Base-by-base conservation (phyloP, 2,113 vertebrate genomes). In the Pholis gunnellus region DNA sequence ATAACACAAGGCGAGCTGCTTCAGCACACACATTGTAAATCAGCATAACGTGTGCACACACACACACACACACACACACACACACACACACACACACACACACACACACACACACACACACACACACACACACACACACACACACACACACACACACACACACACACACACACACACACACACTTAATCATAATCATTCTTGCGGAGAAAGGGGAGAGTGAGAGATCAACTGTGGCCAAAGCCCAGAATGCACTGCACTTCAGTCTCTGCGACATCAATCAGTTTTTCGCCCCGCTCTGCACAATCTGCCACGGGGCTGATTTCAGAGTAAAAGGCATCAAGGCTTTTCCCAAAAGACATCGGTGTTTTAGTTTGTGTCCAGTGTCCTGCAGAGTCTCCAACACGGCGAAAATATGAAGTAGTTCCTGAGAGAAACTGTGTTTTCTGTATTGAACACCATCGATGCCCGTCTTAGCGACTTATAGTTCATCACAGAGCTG, bases 191-290 rank as follows among this genome's bases (percentile, higher is more conserved):
- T 75, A 85, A 84, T 90, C 86, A 91, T 79, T 85, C 90, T 84
- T 83, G 78, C 78, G 40, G 78, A 83, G 89, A 88, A 84, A 86
- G 63, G 78, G 87, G 87, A 86, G 86, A 86, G 72, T 68, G 74
- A 86, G 86, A 89, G 87, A 90, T 90, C 92, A 91, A 81, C 79
- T 84, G 88, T 87, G 84, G 81, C 88, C 82, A 88, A 84, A 79
- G 91, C 91, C 94, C 93, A 91, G 87, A 89, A 92, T 93, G 92
- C 89, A 90, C 31, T 84, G 87, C 86, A 86, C 87, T 79, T 80
- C 82, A 59, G 82, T 80, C 86, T 84, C 78, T n/a, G 78, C 67
- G 17, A 86, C 88, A 86, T 91, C 91, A 91, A 92, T 89, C 90
- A 85, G 86, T 85, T 87, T 86, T 76, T 81, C 34, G 65, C 68